Conservation (phyloP, 1,140 invertebrate species). For the Aphelenchoides besseyi region DNA sequence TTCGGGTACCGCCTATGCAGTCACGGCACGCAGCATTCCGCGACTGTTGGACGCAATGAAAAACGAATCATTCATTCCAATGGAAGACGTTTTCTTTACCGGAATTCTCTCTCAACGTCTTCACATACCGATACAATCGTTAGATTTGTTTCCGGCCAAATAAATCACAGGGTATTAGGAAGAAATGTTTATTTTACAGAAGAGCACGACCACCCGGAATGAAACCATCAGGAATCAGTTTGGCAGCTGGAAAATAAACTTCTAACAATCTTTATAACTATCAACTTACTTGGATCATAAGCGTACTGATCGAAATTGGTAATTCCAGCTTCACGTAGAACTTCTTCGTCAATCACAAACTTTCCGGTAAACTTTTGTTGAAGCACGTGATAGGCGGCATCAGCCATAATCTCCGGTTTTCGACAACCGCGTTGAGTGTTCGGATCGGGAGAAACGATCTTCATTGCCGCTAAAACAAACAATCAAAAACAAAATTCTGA, state of each 20-base stretch:
- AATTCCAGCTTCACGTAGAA: constrained; percentile 76
- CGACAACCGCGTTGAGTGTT: constrained; percentile 60
- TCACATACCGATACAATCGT: too few relatives aligned
- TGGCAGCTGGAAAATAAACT: constrained; percentile 26
- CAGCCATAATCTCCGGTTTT: constrained; percentile 84
- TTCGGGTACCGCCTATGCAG: too few relatives aligned
- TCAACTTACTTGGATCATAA: constrained; percentile 68
- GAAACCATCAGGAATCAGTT: constrained; percentile 31
- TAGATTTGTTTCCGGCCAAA: too few relatives aligned
- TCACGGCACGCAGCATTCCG: too few relatives aligned
- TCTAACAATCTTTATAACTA: background rate
- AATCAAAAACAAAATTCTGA: background rate
- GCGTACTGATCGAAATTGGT: constrained; percentile 81
- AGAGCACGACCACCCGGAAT: constrained; percentile 10
- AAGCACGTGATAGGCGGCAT: constrained; percentile 78
- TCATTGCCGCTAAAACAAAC: background rate
- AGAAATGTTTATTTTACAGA: background rate
- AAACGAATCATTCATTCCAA: too few relatives aligned
- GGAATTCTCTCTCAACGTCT: too few relatives aligned
- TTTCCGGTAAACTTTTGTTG: constrained; percentile 80
- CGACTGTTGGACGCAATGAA: too few relatives aligned
- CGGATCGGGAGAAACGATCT: constrained; percentile 6
- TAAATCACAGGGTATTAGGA: background rate
- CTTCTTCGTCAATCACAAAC: constrained; percentile 88
- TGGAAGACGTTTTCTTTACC: too few relatives aligned